Conservation (phyloP, 2,113 vertebrate species). For the Anoplopoma fimbria region DNA sequence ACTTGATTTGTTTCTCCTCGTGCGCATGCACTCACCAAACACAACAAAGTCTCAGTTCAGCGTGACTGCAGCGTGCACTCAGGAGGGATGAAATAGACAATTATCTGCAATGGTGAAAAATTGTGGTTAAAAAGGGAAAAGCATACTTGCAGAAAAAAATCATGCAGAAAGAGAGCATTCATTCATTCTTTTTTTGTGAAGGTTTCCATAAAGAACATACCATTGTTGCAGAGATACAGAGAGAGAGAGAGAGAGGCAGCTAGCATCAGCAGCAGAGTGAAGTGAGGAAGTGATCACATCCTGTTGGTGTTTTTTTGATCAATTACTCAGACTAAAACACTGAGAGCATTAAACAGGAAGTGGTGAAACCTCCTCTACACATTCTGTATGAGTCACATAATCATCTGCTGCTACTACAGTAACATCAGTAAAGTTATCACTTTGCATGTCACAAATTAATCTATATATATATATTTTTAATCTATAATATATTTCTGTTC, state of each 20-base stretch:
- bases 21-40: neutral
- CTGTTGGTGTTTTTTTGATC: constrained; percentile 31
- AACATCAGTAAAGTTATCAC: neutral
- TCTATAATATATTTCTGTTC: too few species aligned
- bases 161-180: neutral
- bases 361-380: neutral
- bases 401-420: neutral
- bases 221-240: constrained; percentile 2
- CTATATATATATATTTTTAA: too few species aligned
- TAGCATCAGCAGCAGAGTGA: neutral
- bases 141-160: neutral
- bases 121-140: neutral
- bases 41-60: neutral
- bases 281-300: constrained; percentile 28
- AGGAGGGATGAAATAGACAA: neutral
- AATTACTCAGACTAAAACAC: neutral
- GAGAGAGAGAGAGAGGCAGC: neutral
- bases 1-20: neutral
- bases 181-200: neutral
- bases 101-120: neutral
- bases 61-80: neutral
- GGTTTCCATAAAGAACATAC: constrained; percentile 3
- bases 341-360: constrained; percentile 7
- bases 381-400: neutral
- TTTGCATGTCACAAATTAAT: neutral